Conservation (phyloP, 1,140 invertebrate genomes). For the Vanessa atalanta region DNA sequence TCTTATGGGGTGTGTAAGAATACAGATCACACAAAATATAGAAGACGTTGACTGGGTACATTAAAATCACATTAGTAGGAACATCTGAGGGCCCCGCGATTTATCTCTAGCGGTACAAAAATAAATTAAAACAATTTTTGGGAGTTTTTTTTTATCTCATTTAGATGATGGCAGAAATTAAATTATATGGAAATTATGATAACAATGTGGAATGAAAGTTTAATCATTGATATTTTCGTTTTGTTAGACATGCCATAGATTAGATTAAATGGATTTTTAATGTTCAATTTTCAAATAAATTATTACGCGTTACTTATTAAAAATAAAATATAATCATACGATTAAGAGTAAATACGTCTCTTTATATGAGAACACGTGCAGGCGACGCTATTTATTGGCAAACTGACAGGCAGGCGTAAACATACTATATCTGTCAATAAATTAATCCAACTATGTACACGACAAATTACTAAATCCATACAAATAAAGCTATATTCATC, state of each 20-base stretch:
- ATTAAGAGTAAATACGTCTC: background rate
- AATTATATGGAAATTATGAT: conserved; percentile 74
- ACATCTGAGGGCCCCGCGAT: conserved; percentile 65
- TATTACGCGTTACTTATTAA: background rate
- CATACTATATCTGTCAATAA: conserved; percentile 20
- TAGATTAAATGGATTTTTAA: conserved; percentile 2
- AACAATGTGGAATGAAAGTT: conserved; percentile 28
- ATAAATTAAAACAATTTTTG: conserved; percentile 66
- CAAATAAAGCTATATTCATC: conserved; percentile 35
- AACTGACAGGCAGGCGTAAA: conserved; percentile 10
- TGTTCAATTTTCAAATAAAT: conserved; percentile 1
- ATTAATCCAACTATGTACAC: conserved; percentile 8
- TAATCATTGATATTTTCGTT: conserved; percentile 6
- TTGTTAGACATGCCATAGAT: background rate
- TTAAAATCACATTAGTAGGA: conserved; percentile 80
- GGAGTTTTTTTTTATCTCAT: conserved; percentile 55
- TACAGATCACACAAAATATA: conserved; percentile 66
- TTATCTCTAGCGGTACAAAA: conserved; percentile 65
- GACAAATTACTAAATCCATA: conserved; percentile 22
- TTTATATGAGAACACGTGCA: conserved; percentile 3
- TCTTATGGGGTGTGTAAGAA: conserved; percentile 30
- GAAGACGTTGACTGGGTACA: conserved; percentile 67
- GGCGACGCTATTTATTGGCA: conserved; percentile 8
- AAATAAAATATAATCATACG: background rate
- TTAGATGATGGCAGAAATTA: conserved; percentile 58